These are phyloP conservation scores for Pedionomus torquatus DNA, from an alignment of 2,113 vertebrate species.

Conservation along the genomic window DNA sequence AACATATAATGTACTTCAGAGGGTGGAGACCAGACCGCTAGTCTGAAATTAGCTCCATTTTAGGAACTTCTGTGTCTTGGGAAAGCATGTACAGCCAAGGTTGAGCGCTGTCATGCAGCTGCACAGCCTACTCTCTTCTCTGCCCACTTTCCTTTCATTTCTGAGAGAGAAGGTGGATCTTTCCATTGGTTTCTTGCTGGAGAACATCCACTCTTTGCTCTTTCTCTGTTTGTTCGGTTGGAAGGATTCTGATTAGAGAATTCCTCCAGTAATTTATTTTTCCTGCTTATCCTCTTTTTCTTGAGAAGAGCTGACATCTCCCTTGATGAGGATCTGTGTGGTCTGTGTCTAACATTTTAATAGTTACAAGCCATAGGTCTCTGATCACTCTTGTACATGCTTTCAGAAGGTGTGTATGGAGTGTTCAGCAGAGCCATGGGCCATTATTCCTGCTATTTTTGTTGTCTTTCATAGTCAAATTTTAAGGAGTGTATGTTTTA, in stretches of 20 bases:
- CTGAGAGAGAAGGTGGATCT: not conserved
- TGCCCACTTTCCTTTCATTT: not conserved
- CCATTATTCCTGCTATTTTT: not conserved
- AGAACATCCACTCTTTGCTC: not conserved
- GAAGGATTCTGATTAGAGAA: not conserved
- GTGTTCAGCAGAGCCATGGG: not conserved
- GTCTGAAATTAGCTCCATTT: not conserved
- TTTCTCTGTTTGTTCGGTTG: not conserved
- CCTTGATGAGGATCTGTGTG: not conserved
- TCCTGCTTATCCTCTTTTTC: not conserved
- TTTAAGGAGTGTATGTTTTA: not conserved
- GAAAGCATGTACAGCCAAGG: not conserved
- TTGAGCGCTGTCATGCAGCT: not conserved
- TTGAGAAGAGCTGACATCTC: not conserved
- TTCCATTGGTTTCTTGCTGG: not conserved
- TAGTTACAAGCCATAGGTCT: not conserved
- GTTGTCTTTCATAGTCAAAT: not conserved
- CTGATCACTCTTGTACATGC: not conserved
- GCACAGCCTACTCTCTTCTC: not conserved
- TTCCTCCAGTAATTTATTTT: constrained; percentile 10
- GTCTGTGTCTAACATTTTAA: not conserved
- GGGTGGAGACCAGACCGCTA: not conserved
- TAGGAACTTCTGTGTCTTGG: not conserved
- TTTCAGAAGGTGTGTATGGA: not conserved
- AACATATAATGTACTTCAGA: not conserved